These are phyloP conservation scores for Speoplatyrhinus poulsoni DNA, from an alignment of 2,113 vertebrate genomes.

Conservation along the genomic window DNA sequence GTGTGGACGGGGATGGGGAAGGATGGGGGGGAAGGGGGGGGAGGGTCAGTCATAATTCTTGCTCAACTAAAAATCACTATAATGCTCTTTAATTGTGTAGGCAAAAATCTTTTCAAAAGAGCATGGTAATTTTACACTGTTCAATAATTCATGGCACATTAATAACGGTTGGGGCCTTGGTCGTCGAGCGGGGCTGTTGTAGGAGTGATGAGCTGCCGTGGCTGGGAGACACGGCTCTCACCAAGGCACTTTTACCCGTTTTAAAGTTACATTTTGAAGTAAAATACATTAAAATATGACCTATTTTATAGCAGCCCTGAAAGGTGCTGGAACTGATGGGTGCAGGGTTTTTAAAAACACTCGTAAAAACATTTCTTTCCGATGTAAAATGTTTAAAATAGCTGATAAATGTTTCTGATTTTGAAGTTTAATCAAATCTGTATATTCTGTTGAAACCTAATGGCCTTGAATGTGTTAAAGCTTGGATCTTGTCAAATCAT, in stretches of 20 bases:
- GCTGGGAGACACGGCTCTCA: constrained; percentile 63
- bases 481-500: neutral
- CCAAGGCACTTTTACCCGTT: constrained; percentile 53
- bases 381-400: constrained; percentile 4
- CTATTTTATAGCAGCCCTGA: constrained; percentile 49
- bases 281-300: constrained; percentile 55
- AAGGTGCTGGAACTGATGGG: constrained; percentile 28
- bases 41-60: constrained; percentile 74
- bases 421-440: neutral
- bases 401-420: neutral
- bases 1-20: neutral
- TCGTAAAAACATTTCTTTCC: constrained; percentile 19
- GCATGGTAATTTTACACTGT: constrained; percentile 82
- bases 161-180: constrained; percentile 75
- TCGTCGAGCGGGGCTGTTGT: constrained; percentile 74
- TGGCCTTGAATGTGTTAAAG: neutral
- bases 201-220: constrained; percentile 74
- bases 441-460: neutral
- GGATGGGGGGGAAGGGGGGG: constrained; percentile 10
- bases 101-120: constrained; percentile 81
- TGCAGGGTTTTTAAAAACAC: constrained; percentile 26
- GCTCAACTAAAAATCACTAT: constrained; percentile 78
- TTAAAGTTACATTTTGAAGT: constrained; percentile 66
- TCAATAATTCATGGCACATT: constrained; percentile 83
- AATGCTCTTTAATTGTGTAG: constrained; percentile 82